phyloP scores from a whole-genome alignment of 2,797 vertebrate genomes.

The Ceryle rudis region DNA sequence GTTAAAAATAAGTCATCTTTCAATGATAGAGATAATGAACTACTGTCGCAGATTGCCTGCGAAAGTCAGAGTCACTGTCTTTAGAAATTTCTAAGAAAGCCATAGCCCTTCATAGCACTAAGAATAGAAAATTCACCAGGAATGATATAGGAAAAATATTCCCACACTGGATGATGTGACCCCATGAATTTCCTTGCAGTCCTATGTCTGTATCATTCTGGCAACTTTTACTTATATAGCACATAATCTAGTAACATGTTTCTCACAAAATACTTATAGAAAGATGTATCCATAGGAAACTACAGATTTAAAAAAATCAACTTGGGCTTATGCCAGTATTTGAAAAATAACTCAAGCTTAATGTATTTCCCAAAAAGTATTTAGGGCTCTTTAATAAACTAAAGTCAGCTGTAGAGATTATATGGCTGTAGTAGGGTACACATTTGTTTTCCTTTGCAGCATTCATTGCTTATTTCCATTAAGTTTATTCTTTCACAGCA shows the following conservation, averaged over 20 bases:
- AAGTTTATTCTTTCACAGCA: slow-evolving; percentile 6
- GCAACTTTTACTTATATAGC: background rate
- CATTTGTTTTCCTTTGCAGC: background rate
- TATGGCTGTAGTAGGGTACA: background rate
- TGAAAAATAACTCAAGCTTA: background rate
- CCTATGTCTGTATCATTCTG: background rate
- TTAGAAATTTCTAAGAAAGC: background rate
- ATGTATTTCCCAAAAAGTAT: background rate
- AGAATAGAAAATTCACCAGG: background rate
- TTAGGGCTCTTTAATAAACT: background rate
- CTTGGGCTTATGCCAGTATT: background rate
- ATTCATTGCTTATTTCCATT: slow-evolving; percentile 29
- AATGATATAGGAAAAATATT: background rate
- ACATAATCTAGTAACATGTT: background rate
- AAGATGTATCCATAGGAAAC: background rate
- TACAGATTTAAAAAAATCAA: background rate
- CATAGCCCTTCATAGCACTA: background rate
- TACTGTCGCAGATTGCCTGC: background rate
- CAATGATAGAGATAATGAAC: background rate
- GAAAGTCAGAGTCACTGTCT: background rate
- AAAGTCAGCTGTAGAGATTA: background rate
- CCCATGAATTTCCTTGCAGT: background rate
- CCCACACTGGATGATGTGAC: background rate
- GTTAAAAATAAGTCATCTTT: slow-evolving; percentile 9
- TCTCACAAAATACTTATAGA: background rate